A percentile compares a stretch with the other conserved stretches of the same genome.
Conservation (phyloP, 2,113 vertebrate species). For the Amblyopsis rosae region DNA sequence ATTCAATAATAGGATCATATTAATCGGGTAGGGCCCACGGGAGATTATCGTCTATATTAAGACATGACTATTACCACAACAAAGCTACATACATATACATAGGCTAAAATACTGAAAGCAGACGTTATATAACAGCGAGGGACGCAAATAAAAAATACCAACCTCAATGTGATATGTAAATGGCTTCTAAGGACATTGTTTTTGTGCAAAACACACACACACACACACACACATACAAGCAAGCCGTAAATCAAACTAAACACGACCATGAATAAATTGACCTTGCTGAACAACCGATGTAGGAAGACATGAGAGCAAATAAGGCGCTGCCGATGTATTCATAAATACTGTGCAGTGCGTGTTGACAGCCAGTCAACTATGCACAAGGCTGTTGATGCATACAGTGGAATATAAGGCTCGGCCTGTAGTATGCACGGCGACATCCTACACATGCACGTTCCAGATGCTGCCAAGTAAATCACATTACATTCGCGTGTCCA, state of each 20-base stretch:
- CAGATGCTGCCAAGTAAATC: no score
- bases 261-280: slow-evolving; percentile 45
- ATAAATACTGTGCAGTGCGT: no score
- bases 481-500: no score
- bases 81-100: slow-evolving; percentile 30
- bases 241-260: slow-evolving; percentile 28
- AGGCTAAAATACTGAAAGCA: slow-evolving; percentile 23
- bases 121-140: slow-evolving; percentile 24
- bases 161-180: not conserved
- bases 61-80: slow-evolving; percentile 24
- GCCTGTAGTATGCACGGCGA: no score
- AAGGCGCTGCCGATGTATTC: no score
- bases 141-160: slow-evolving; percentile 5
- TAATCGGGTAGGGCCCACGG: slow-evolving; percentile 48
- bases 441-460: no score
- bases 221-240: no score
- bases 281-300: slow-evolving; percentile 40
- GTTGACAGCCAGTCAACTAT: no score
- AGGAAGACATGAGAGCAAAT: not conserved
- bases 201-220: not conserved
- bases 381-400: no score
- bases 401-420: no score
- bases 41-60: slow-evolving; percentile 50
- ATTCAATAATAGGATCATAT: slow-evolving; percentile 58
- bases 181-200: no score